Conservation (phyloP, 2,888 invertebrate genomes). For the Bombylius major region DNA sequence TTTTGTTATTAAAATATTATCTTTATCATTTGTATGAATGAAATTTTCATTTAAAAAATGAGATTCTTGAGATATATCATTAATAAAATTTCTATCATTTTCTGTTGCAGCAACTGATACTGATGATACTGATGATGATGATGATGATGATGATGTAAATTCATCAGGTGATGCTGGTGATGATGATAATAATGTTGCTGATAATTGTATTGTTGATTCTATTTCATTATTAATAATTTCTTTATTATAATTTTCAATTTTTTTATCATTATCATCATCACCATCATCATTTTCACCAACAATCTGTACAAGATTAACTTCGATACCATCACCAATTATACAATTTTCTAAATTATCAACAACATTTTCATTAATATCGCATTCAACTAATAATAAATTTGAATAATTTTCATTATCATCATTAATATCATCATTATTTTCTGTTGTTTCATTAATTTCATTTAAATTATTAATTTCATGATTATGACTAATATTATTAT, state of each 20-base stretch:
- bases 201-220: constrained; percentile 5
- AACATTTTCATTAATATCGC: constrained; percentile 35
- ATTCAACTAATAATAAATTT: constrained; percentile 33
- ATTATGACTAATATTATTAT: constrained; percentile 21
- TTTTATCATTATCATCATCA: constrained; percentile 10
- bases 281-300: constrained; percentile 21
- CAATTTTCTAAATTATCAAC: constrained; percentile 13
- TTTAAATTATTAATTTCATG: constrained; percentile 31
- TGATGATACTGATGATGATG: background rate
- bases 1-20: background rate
- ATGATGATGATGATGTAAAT: constrained; percentile 13
- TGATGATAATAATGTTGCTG: constrained; percentile 10
- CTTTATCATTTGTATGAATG: no score
- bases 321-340: constrained; percentile 7
- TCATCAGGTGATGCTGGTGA: constrained; percentile 15
- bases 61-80: background rate
- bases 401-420: background rate
- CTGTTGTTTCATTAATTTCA: constrained; percentile 20
- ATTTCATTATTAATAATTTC: constrained; percentile 8
- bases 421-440: constrained; percentile 24
- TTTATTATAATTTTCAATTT: background rate
- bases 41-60: background rate
- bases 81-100: background rate
- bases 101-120: background rate
- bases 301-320: constrained; percentile 20